A percentile compares a stretch with the other conserved stretches of the same genome.
These are phyloP conservation scores for Melanerpes aurifrons DNA, from an alignment of 2,113 vertebrate species.

Conservation along the genomic window DNA sequence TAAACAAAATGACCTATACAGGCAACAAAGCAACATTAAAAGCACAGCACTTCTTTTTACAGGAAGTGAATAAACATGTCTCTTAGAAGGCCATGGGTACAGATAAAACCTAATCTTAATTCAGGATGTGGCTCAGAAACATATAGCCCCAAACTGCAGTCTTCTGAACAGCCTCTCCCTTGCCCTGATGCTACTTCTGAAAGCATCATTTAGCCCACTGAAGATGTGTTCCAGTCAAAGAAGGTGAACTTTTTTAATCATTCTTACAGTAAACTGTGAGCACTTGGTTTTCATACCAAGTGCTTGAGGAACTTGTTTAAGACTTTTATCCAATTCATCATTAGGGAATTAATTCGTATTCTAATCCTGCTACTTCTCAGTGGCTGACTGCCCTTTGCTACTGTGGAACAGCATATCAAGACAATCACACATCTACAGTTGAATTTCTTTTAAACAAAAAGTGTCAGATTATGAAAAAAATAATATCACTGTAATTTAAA, in stretches of 20 bases:
- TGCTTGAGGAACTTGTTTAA: background rate
- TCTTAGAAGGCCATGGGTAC: background rate
- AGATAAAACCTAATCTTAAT: background rate
- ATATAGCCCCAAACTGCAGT: background rate
- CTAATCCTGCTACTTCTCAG: background rate
- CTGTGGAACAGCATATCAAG: background rate
- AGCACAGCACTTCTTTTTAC: background rate
- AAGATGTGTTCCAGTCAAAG: background rate
- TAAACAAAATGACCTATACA: conserved; percentile 21
- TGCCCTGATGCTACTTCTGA: background rate
- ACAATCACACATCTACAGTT: background rate
- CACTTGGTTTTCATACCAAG: background rate
- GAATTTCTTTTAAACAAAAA: background rate
- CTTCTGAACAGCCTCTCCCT: background rate
- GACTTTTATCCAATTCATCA: background rate
- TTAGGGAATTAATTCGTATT: conserved; percentile 31
- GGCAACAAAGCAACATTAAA: conserved; percentile 28
- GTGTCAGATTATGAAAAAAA: background rate
- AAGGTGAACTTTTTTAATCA: background rate
- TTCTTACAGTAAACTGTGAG: background rate
- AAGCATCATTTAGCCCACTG: background rate
- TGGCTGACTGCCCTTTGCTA: background rate
- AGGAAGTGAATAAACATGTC: background rate
- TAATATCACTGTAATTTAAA: background rate
- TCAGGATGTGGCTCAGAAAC: background rate